Base-by-base conservation (phyloP, 2,113 vertebrate genomes). In the Nettapus auritus region DNA sequence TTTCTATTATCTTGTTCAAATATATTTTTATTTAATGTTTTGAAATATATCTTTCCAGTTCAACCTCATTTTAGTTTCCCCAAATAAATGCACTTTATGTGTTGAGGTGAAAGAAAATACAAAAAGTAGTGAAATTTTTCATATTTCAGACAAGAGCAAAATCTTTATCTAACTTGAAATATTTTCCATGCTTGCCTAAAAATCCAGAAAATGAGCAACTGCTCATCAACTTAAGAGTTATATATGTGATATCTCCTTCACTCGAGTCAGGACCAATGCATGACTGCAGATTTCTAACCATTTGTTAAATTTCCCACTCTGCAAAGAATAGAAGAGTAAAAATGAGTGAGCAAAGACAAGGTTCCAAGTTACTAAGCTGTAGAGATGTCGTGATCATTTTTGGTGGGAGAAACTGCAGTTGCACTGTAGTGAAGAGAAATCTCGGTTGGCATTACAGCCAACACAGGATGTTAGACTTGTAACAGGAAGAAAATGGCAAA, bases 1-100 rank as follows among this genome's bases (percentile, higher is more conserved):
- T 84, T 97, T 82, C 88, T 93, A 83, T 95, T 95, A 94, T 94
- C 92, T 77, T 91, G 82, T 81, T 92, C 84, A 91, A 74, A 86
- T 91, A 89, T 25, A 89, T 82, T 95, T 88, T 86, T 95, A 77
- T 83, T 68, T 90, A 63, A 81, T 86, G 57, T 69, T 95, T 93
- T 89, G 76, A 88, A 80, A 90, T 85, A 90, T 3, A 60, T 56
- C 75, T 66, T 85, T 56, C 44, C 29, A 55, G 42, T 63, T 93
- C 67, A 74, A 86, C 23, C 38, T 82, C 60, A 69, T 81, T 92
- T 81, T 62, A 36, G 57, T 59, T 82, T 91, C 75, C 69, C 67
- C 75, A 89, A 78, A 42, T 34, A 69, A 84, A 88, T 55, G 57
- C 42, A 69, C 63, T 85, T 82, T 68, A 82, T 62, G 29, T 56